phyloP scores from a whole-genome alignment of 1,140 invertebrate species.

The Drosophila persimilis region DNA sequence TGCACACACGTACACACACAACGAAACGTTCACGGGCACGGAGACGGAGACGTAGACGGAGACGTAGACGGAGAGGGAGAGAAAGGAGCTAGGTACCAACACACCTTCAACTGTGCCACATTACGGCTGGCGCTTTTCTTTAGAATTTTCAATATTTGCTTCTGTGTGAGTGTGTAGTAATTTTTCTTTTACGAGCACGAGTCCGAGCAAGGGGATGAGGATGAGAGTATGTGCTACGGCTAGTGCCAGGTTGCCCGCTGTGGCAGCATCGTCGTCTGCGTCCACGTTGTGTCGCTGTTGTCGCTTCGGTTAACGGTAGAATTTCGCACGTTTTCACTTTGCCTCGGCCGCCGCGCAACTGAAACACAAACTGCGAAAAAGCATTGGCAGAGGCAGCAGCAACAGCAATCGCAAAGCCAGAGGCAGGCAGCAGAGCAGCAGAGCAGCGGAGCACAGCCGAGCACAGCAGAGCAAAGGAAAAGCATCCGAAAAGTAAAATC shows the following conservation, averaged over 20 bases:
- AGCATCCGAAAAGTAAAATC: conserved; percentile 27
- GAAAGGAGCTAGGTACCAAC: conserved; percentile 41
- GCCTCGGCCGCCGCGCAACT: conserved; percentile 71
- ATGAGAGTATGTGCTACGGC: background rate
- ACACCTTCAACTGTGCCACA: conserved; percentile 72
- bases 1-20: conserved; percentile 36
- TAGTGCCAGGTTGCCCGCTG: conserved; percentile 51
- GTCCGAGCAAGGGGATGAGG: too few species aligned
- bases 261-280: conserved; percentile 57
- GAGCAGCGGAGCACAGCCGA: conserved; percentile 24
- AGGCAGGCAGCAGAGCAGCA: conserved; percentile 28
- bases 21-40: background rate
- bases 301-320: conserved; percentile 44
- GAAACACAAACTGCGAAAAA: conserved; percentile 38
- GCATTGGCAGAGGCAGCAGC: conserved; percentile 14
- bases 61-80: background rate
- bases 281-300: conserved; percentile 54
- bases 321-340: conserved; percentile 71
- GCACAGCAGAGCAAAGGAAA: conserved; percentile 34
- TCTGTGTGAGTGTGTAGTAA: conserved; percentile 19
- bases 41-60: background rate
- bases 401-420: conserved; percentile 28
- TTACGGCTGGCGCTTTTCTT: conserved; percentile 60
- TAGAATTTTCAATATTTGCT: conserved; percentile 61
- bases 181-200: conserved; percentile 22